Evolutionary conservation across 2,888 invertebrate species (phyloP), one percentile per base, ranked within the genome.

Genomic region (Melanchra persicariae): DNA sequence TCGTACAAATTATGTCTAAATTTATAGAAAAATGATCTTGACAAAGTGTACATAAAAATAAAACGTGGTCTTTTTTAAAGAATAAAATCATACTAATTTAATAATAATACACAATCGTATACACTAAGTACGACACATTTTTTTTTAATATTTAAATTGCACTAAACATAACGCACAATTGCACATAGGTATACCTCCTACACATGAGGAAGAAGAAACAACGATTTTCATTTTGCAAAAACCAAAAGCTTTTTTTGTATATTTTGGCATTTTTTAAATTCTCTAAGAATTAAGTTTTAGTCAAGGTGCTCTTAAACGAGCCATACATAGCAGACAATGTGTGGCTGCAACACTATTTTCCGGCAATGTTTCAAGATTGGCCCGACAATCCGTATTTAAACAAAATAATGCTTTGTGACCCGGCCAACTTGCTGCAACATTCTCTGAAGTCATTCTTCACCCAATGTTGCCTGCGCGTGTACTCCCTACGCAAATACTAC

Each of bases 241-340:
- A 12, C 40, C 1, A 40, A 40, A 47, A 24, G 2, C 22, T 17
- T 24, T 19, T 26, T 26, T 26, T 52, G 7, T 1, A 15, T 26
- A 5, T 15, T 40, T 40, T 40, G 15, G 40, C 15, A 40, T 15
- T 40, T 54, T 30, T 1, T 15, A 24, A 15, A 22, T 15, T 10
- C 1, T 26, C 0, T 26, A 54, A 54, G 19, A 30, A 9, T n/a
- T 6, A 55, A 30, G n/a, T 54, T 54, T 10, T 26, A 6, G 19
- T 54, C n/a, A n/a, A 34, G 6, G 34, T n/a, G 55, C 34, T 55
- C 34, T 55, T 55, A 54, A 54, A 34, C 55, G 34, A 12, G 34
- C n/a, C 34, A 55, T n/a, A 55, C 12, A n/a, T n/a, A n/a, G n/a
- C n/a, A n/a, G 4, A 0, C 6, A 34, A 54, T 30, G 30, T n/a